These are phyloP conservation scores for Zaprionus lineosus DNA, from an alignment of 2,888 invertebrate species.

Conservation along the genomic window DNA sequence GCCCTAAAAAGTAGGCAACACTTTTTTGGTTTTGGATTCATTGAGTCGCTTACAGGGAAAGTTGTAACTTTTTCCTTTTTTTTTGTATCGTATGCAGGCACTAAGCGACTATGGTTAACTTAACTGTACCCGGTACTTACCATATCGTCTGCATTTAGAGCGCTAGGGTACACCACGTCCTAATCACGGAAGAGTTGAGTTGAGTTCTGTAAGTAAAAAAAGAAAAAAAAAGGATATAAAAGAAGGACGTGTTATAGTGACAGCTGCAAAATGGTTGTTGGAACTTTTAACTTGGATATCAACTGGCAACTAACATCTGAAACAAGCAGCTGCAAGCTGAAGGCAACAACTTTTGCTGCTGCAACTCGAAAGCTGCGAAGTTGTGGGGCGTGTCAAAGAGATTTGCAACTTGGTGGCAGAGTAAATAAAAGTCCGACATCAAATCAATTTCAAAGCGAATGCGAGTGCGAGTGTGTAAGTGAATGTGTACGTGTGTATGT, in stretches of 20 bases:
- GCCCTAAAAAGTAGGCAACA: constrained; percentile 38
- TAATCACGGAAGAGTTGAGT: constrained; percentile 80
- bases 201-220: constrained; percentile 76
- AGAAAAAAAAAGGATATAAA: constrained; percentile 19
- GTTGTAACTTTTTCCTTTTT: background rate
- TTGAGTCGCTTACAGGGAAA: background rate
- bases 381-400: constrained; percentile 35
- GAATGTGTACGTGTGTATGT: no score
- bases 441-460: constrained; percentile 66
- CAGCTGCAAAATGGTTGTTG: background rate
- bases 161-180: constrained; percentile 83
- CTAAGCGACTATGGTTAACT: no score
- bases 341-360: constrained; percentile 37
- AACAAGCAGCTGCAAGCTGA: constrained; percentile 21
- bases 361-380: no score
- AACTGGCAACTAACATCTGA: constrained; percentile 22
- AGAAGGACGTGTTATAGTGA: constrained; percentile 11
- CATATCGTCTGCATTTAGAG: constrained; percentile 83
- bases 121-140: no score
- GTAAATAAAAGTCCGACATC: constrained; percentile 39
- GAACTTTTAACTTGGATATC: constrained; percentile 18
- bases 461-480: no score
- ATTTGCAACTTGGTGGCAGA: constrained; percentile 14
- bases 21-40: constrained; percentile 3
- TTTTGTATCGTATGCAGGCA: no score